Conservation (phyloP, 2,797 vertebrate species). For the Falco novaeseelandiae region DNA sequence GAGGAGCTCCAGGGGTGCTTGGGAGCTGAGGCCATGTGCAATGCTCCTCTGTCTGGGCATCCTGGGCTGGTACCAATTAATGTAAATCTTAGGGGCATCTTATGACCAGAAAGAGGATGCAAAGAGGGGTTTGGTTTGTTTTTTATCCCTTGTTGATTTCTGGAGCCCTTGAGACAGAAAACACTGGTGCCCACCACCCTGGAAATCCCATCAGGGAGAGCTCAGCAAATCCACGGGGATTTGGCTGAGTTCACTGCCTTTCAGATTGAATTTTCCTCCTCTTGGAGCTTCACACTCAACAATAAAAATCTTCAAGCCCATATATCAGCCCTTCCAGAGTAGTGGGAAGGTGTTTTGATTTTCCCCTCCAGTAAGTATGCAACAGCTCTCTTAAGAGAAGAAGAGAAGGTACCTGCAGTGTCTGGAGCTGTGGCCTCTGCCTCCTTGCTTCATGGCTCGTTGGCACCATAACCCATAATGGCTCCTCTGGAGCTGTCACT, state of each 20-base stretch:
- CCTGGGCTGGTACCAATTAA: background rate
- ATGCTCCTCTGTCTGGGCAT: background rate
- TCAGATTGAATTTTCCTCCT: background rate
- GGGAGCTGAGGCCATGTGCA: background rate
- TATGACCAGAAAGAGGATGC: background rate
- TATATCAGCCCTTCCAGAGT: background rate
- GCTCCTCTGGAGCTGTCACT: background rate
- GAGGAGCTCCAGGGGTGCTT: background rate
- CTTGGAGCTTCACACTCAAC: background rate
- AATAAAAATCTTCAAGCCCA: background rate
- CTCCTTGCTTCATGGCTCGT: background rate
- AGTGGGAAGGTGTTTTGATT: background rate
- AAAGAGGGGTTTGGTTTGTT: background rate
- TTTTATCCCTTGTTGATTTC: background rate
- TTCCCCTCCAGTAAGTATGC: background rate
- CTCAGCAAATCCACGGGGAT: fast-evolving
- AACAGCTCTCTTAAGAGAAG: background rate
- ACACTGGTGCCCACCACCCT: background rate
- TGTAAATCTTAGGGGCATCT: background rate
- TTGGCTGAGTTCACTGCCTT: background rate
- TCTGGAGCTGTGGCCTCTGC: background rate
- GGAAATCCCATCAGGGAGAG: background rate
- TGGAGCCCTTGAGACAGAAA: background rate
- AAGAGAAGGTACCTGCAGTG: background rate
- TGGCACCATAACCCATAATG: background rate